phyloP scores from a whole-genome alignment of 2,888 invertebrate genomes.

The Campopleginae sp. region DNA sequence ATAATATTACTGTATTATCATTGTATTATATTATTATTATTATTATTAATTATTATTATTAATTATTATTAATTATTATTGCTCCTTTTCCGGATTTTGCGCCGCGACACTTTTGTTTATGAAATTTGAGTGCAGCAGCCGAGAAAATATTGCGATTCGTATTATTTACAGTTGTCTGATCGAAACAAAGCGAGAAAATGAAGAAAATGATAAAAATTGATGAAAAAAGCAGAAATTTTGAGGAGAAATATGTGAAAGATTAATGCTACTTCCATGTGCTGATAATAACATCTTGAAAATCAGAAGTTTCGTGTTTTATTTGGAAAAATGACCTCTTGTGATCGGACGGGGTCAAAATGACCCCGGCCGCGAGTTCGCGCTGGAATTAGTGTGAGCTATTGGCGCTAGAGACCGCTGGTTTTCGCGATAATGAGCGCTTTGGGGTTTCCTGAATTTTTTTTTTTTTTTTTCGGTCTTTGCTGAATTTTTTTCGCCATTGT shows the following conservation, averaged over 20 bases:
- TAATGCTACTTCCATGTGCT: conserved; percentile 81
- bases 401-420: too few species aligned
- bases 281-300: conserved; percentile 82
- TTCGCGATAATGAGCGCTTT: too few species aligned
- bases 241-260: conserved; percentile 70
- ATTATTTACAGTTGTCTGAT: conserved; percentile 77
- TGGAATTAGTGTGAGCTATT: too few species aligned
- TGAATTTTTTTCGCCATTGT: not conserved
- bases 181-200: conserved; percentile 60
- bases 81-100: conserved; percentile 69
- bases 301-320: conserved; percentile 50
- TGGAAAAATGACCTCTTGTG: not conserved
- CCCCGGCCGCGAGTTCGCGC: too few species aligned
- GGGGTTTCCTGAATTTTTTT: too few species aligned
- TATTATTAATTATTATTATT: conserved; percentile 52
- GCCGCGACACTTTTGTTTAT: conserved; percentile 50
- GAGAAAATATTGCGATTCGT: conserved; percentile 58
- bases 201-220: not conserved
- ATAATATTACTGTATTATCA: conserved; percentile 81
- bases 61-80: conserved; percentile 57
- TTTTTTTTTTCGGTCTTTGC: too few species aligned
- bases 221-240: conserved; percentile 9
- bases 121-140: conserved; percentile 39
- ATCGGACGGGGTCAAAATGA: too few species aligned
- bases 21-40: conserved; percentile 76